Conservation (phyloP, 2,797 vertebrate species). For the Megalops cyprinoides region DNA sequence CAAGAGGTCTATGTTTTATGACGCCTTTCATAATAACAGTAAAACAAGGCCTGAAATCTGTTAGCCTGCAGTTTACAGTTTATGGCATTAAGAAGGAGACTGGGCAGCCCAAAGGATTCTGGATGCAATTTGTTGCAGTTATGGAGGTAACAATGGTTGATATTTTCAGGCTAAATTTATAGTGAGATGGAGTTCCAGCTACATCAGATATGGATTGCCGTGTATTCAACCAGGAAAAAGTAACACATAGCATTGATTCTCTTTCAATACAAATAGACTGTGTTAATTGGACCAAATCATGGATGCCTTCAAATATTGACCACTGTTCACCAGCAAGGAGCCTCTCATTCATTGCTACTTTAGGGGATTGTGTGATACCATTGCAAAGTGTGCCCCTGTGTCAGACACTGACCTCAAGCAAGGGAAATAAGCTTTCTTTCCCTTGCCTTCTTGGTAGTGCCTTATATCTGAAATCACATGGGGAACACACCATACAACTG, state of each 20-base stretch:
- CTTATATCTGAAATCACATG: not conserved
- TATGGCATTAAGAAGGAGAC: not conserved
- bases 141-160: not conserved
- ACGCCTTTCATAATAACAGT: too few species aligned
- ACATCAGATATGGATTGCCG: not conserved
- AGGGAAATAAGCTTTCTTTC: not conserved
- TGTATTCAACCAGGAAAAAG: not conserved
- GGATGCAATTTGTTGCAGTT: not conserved
- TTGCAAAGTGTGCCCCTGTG: not conserved
- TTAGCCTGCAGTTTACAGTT: not conserved
- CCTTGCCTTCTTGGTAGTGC: slow-evolving; percentile 17
- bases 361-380: not conserved
- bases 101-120: not conserved
- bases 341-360: not conserved
- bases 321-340: too few species aligned
- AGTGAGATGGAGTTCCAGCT: not conserved
- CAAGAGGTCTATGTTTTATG: not conserved
- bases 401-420: slow-evolving; percentile 2
- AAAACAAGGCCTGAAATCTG: not conserved
- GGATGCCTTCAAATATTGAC: not conserved
- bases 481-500: not conserved
- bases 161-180: not conserved
- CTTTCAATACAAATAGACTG: not conserved
- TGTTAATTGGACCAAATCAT: slow-evolving; percentile 27
- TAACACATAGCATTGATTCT: not conserved